phyloP scores from a whole-genome alignment of 2,113 vertebrate species.

The Antechinus flavipes region DNA sequence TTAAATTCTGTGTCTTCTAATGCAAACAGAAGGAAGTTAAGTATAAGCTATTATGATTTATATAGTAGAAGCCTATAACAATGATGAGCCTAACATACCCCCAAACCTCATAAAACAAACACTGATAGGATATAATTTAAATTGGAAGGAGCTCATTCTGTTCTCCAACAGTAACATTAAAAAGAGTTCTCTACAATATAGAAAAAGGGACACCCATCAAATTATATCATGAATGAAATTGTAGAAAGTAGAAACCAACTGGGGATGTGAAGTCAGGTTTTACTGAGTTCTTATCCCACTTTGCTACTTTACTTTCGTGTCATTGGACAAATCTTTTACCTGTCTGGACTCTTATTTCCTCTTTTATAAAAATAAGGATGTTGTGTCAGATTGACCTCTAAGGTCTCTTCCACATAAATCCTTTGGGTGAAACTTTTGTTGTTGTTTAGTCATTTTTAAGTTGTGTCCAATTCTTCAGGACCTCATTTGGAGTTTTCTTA shows the following conservation, averaged over 20 bases:
- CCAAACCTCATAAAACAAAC: neutral
- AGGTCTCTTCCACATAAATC: neutral
- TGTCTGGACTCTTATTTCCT: neutral
- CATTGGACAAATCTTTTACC: neutral
- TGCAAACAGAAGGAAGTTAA: neutral
- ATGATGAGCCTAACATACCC: neutral
- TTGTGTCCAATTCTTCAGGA: neutral
- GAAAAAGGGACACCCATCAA: neutral
- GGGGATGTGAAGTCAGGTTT: neutral
- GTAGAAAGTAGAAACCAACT: neutral
- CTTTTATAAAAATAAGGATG: neutral
- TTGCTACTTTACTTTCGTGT: neutral
- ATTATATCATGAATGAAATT: neutral
- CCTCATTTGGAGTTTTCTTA: neutral
- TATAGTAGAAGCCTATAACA: neutral
- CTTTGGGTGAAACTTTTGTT: neutral
- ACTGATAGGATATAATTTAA: neutral
- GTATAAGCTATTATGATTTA: neutral
- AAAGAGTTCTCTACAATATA: neutral
- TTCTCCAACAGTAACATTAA: neutral
- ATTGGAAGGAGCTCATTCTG: neutral
- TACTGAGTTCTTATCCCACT: neutral
- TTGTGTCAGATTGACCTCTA: neutral
- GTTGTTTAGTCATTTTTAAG: neutral
- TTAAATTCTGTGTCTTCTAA: neutral